These are phyloP conservation scores for Anastrepha obliqua DNA, from an alignment of 1,140 invertebrate genomes.

Conservation along the genomic window DNA sequence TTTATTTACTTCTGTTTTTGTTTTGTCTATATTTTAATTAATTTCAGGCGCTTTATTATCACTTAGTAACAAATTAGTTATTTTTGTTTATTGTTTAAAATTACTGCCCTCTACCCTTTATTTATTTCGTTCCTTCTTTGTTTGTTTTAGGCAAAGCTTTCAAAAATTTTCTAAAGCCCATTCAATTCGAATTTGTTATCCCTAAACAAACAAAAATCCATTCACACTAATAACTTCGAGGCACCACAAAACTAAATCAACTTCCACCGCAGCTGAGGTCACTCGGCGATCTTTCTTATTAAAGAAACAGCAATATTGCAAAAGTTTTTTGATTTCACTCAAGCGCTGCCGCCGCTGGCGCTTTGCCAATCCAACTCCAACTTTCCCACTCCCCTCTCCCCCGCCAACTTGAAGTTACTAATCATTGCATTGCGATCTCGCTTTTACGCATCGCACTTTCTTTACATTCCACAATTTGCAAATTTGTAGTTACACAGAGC, in stretches of 20 bases:
- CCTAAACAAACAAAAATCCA: conserved; percentile 16
- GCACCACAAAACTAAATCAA: conserved; percentile 38
- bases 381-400: background rate
- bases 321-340: conserved; percentile 47
- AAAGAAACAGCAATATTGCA: conserved; percentile 21
- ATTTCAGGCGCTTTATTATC: conserved; percentile 36
- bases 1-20: background rate
- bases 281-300: conserved; percentile 27
- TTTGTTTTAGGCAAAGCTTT: background rate
- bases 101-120: background rate
- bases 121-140: background rate
- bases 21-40: conserved; percentile 12
- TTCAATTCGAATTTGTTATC: conserved; percentile 40
- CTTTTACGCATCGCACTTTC: background rate
- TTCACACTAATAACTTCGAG: conserved; percentile 38
- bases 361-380: background rate
- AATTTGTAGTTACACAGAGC: background rate
- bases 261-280: conserved; percentile 24
- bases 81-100: too few species aligned
- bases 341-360: conserved; percentile 14
- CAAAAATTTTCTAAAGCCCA: conserved; percentile 32
- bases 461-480: conserved; percentile 38
- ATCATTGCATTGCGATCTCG: background rate
- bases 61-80: conserved; percentile 1
- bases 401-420: background rate